Evolutionary conservation across 2,888 invertebrate genomes (phyloP).

Genomic region (Spodoptera littoralis): DNA sequence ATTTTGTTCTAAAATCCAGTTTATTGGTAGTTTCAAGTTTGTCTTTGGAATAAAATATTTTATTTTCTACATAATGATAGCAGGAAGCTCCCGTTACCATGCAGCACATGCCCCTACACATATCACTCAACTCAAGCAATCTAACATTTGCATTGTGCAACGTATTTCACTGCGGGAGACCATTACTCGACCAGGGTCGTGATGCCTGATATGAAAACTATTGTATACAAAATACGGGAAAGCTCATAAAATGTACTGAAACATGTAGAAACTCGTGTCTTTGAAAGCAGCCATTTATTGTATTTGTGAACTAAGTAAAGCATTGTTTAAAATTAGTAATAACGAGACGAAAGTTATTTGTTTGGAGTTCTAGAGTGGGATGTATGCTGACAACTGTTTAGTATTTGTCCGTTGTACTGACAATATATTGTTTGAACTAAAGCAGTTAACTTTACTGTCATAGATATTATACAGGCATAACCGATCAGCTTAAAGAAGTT

Average conservation of each 20-base stretch:
- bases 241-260: slow-evolving; percentile 43
- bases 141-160: slow-evolving; percentile 48
- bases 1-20: no score
- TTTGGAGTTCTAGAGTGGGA: slow-evolving; percentile 1
- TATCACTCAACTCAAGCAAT: slow-evolving; percentile 33
- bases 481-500: no score
- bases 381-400: background rate
- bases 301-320: slow-evolving; percentile 14
- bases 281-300: slow-evolving; percentile 35
- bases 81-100: slow-evolving; percentile 37
- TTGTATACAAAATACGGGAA: slow-evolving; percentile 47
- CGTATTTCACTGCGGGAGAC: slow-evolving; percentile 38
- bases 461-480: no score
- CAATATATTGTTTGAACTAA: background rate
- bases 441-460: background rate
- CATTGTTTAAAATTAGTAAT: slow-evolving; percentile 27
- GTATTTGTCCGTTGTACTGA: background rate
- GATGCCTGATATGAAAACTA: slow-evolving; percentile 56
- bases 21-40: no score
- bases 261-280: slow-evolving; percentile 43
- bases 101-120: slow-evolving; percentile 22
- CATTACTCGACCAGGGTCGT: slow-evolving; percentile 45
- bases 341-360: slow-evolving; percentile 14
- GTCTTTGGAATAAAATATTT: no score
- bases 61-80: slow-evolving; percentile 12